A percentile compares a stretch with the other conserved stretches of the same genome.
Evolutionary conservation across 1,140 invertebrate genomes (phyloP).

Genomic region (Tribolium castaneum): DNA sequence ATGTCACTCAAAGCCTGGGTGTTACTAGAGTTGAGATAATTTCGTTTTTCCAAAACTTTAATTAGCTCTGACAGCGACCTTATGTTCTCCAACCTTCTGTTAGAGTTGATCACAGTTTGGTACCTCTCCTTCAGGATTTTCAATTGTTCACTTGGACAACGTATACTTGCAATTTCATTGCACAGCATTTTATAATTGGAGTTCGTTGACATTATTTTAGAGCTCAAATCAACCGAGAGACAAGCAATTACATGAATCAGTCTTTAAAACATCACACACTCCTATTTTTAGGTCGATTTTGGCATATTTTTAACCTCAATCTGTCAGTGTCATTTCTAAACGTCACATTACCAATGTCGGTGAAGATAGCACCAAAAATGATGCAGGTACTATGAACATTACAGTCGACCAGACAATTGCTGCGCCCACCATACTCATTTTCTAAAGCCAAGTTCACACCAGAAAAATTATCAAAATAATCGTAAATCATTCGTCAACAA

Average conservation of each 20-base stretch:
- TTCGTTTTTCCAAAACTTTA: slow-evolving; percentile 46
- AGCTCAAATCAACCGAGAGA: background rate
- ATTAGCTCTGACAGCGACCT: slow-evolving; percentile 17
- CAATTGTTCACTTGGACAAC: background rate
- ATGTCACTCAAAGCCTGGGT: slow-evolving; percentile 21
- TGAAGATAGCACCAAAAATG: too few relatives aligned
- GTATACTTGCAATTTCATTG: background rate
- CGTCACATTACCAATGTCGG: too few relatives aligned
- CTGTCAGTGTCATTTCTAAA: too few relatives aligned
- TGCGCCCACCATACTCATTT: too few relatives aligned
- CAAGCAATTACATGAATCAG: too few relatives aligned
- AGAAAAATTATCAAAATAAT: too few relatives aligned
- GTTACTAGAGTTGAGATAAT: slow-evolving; percentile 29
- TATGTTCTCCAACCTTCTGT: slow-evolving; percentile 40
- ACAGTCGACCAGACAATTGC: too few relatives aligned
- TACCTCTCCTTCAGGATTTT: slow-evolving; percentile 37
- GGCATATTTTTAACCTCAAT: too few relatives aligned
- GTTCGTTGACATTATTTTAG: background rate
- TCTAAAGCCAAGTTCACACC: too few relatives aligned
- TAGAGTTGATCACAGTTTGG: slow-evolving; percentile 42
- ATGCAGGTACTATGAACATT: too few relatives aligned
- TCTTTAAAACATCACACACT: too few relatives aligned
- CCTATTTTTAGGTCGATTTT: background rate
- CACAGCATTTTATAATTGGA: background rate
- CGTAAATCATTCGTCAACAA: too few relatives aligned